Evolutionary conservation across 1,140 invertebrate genomes (phyloP), one percentile per base, ranked within the genome.

Genomic region (Drosophila repletoides): DNA sequence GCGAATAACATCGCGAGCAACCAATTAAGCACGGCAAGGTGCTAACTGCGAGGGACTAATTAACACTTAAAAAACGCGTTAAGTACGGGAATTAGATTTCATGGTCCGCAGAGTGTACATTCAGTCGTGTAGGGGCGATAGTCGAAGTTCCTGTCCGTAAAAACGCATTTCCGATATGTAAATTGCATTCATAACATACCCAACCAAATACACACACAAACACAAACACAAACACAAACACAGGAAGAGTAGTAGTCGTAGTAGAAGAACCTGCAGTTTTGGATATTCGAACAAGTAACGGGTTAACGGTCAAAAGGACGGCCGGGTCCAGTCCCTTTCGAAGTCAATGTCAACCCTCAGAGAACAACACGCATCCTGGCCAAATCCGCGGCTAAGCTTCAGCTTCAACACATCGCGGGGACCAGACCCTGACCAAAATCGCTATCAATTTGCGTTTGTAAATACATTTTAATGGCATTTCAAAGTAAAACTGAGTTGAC

Each of bases 391-490:
- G 61, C 74, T 86, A 72, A 86, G 80, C 79, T 79, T 51, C 34
- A 79, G 74, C 61, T 72, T 75, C 58, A 84, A 84, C 79, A 84
- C 79, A 58, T 67, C 49, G 46, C 51, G 41, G n/a, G n/a, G 26
- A 36, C 28, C 26, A 49, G 40, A 41, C 31, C 49, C 36, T 63
- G 34, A 56, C 80, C 68, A 53, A 86, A 86, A 87, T 80, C 81
- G 67, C 75, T 86, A 86, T 80, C 80, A 86, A 86, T 86, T 86
- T 86, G 80, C 80, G 80, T 87, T 87, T 86, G 80, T 80, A 86
- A 86, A 86, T 86, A 86, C 80, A 86, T 86, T 86, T 86, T 86
- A 86, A 86, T 86, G 80, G 80, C 81, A 86, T 86, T 86, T 76
- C 67, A 86, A 86, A 86, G 76, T 87, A 66, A 75, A 77, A 45